These are phyloP conservation scores for Haemorhous mexicanus DNA, from an alignment of 2,113 vertebrate genomes.

Conservation along the genomic window DNA sequence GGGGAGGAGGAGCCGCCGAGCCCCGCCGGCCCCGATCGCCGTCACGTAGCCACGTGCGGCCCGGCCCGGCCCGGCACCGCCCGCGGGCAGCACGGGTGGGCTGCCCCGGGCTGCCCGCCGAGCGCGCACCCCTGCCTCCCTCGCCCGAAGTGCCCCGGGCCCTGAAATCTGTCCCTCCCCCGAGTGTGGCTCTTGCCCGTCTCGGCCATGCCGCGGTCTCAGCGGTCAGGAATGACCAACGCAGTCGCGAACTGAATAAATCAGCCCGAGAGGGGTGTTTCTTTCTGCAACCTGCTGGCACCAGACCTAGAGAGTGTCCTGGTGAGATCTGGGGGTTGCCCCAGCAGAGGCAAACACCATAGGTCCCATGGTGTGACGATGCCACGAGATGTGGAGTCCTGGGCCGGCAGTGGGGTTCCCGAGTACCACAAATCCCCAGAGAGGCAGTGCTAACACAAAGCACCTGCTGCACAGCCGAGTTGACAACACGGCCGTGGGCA, in stretches of 20 bases:
- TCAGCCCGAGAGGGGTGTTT: not conserved
- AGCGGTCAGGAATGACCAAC: not conserved
- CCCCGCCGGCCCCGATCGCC: conserved; percentile 82
- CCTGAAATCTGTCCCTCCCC: not conserved
- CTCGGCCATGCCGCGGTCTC: not conserved
- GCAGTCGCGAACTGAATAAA: not conserved
- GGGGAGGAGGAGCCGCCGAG: not conserved
- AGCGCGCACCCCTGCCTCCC: not conserved
- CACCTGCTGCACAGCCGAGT: not conserved
- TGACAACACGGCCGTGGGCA: not conserved
- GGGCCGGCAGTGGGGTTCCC: not conserved
- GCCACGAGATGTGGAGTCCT: fast-evolving
- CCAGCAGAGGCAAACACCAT: not conserved
- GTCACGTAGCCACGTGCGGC: conserved; percentile 91
- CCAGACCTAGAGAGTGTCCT: not conserved
- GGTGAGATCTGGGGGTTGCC: not conserved
- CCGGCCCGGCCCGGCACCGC: conserved; percentile 39
- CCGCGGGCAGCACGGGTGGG: not conserved
- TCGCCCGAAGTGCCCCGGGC: not conserved
- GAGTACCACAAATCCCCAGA: too few species aligned
- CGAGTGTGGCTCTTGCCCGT: not conserved
- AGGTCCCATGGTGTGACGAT: too few species aligned
- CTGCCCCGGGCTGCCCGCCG: not conserved
- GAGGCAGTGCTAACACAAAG: not conserved
- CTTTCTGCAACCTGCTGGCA: not conserved